Conservation (phyloP, 2,113 vertebrate genomes). For the Elephas maximus region DNA sequence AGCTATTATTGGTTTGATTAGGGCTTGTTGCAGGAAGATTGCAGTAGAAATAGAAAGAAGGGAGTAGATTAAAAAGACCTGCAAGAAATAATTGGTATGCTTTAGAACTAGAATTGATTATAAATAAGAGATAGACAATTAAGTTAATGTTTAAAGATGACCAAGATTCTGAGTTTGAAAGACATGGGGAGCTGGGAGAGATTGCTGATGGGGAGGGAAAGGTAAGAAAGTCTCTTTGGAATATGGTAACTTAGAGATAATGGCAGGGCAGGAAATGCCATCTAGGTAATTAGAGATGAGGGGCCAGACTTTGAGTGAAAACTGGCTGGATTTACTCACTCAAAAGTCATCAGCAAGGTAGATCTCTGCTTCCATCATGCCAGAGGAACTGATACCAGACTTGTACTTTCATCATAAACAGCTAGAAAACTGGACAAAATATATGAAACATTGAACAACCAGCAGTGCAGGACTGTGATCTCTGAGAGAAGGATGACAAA, state of each 20-base stretch:
- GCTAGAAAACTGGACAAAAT: not conserved
- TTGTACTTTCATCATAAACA: no score
- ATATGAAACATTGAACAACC: fast-evolving
- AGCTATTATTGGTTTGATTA: not conserved
- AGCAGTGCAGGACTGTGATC: fast-evolving
- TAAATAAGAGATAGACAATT: constrained; percentile 47
- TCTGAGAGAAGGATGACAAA: not conserved
- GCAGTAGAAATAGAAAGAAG: not conserved
- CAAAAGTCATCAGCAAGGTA: not conserved
- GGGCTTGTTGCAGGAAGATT: not conserved
- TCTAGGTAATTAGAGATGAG: constrained; percentile 18
- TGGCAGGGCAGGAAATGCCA: not conserved
- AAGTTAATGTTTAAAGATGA: constrained; percentile 43
- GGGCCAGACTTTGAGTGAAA: not conserved
- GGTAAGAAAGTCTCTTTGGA: constrained; percentile 3
- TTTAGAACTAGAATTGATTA: constrained; percentile 49
- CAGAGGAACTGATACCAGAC: not conserved
- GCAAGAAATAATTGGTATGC: not conserved
- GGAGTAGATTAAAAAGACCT: not conserved
- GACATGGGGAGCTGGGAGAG: not conserved
- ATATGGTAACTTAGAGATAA: constrained; percentile 56
- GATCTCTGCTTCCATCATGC: not conserved
- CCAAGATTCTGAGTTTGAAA: not conserved
- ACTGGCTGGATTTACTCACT: not conserved
- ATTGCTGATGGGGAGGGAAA: not conserved